Conservation (phyloP, 2,888 invertebrate genomes). For the Drosophila pseudotakahashii region DNA sequence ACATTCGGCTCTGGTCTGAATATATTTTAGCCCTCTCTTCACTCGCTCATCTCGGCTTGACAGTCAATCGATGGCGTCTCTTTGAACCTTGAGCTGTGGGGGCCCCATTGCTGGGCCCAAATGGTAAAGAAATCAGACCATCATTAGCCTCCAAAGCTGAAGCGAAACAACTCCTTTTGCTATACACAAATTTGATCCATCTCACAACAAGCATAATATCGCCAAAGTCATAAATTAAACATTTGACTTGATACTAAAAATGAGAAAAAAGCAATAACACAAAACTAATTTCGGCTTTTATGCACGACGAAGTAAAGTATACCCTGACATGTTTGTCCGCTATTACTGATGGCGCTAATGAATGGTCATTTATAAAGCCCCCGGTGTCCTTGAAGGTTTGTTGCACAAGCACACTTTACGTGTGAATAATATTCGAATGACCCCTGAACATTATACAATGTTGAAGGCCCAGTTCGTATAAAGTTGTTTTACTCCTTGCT, state of each 20-base stretch:
- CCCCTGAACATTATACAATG: not conserved
- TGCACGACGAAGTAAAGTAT: not conserved
- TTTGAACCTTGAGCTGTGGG: conserved; percentile 6
- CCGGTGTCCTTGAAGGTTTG: not conserved
- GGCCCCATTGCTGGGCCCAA: conserved; percentile 19
- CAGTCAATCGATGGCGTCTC: conserved; percentile 40
- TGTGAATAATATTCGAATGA: not conserved
- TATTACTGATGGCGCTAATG: not conserved
- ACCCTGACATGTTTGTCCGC: not conserved
- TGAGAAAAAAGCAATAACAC: not conserved
- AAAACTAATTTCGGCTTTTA: not conserved
- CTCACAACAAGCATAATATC: conserved; percentile 70
- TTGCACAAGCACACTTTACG: not conserved
- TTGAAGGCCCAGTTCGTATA: not conserved
- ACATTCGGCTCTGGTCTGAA: conserved; percentile 37
- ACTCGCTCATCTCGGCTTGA: conserved; percentile 44
- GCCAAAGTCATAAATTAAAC: conserved; percentile 82
- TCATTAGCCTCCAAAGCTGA: conserved; percentile 66
- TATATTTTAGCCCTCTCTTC: conserved; percentile 57
- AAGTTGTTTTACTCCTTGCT: not conserved
- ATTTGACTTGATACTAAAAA: conserved; percentile 59
- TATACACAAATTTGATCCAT: conserved; percentile 3
- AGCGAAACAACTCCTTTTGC: conserved; percentile 1
- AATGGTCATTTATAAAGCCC: not conserved
- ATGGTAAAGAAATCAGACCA: conserved; percentile 72